A percentile compares a stretch with the other conserved stretches of the same genome.
Conservation (phyloP, 2,113 vertebrate genomes). For the Burhinus bistriatus region DNA sequence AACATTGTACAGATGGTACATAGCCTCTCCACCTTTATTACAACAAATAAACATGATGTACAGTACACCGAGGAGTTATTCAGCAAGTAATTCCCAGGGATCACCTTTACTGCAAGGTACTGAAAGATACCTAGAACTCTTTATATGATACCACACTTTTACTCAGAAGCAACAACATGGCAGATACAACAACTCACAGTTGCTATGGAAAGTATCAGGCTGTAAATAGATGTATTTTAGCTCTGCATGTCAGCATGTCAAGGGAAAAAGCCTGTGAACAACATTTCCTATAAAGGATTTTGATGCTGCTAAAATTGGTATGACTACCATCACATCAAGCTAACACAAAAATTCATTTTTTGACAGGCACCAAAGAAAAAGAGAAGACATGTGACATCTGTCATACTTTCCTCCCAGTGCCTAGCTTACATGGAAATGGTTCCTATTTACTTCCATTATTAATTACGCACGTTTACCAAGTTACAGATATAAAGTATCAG, state of each 20-base stretch:
- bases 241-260: neutral
- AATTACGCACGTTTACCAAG: neutral
- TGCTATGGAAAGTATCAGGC: neutral
- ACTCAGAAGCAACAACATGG: neutral
- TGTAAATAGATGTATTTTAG: neutral
- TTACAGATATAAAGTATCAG: neutral
- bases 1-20: neutral
- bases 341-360: neutral
- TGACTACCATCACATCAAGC: neutral
- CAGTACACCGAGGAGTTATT: neutral
- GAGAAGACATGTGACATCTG: fast-evolving
- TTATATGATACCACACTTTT: neutral
- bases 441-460: neutral
- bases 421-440: neutral
- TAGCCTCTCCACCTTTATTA: neutral
- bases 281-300: neutral
- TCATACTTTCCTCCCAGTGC: no score
- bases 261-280: neutral
- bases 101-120: neutral
- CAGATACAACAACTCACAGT: neutral
- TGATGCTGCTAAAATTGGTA: neutral
- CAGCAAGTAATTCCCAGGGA: neutral
- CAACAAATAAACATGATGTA: slow-evolving; percentile 1
- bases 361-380: neutral
- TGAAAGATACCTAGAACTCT: neutral